Percentiles rank a stretch among this genome's conserved stretches.
phyloP scores from a whole-genome alignment of 1,140 invertebrate genomes.

The Ericerus pela region DNA sequence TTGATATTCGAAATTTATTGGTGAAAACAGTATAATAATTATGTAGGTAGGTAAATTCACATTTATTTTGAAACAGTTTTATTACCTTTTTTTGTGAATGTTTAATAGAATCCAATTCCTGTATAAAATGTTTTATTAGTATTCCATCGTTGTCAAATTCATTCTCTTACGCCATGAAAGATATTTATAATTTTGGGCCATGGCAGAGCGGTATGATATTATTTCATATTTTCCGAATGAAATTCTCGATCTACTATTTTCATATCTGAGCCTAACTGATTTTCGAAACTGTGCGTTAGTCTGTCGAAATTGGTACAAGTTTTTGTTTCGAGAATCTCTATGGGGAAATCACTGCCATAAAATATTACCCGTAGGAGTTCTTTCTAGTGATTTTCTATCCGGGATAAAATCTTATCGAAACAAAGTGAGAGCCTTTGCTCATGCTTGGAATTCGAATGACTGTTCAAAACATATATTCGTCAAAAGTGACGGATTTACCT shows the following conservation, averaged over 20 bases:
- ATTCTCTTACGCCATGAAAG: no score
- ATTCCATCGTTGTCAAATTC: no score
- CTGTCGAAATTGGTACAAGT: constrained; percentile 83
- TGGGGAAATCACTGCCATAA: constrained; percentile 83
- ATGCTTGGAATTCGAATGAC: constrained; percentile 95
- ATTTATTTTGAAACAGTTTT: no score
- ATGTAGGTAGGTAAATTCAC: no score
- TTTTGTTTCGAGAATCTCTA: constrained; percentile 85
- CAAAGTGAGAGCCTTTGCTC: constrained; percentile 84
- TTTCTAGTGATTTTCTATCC: constrained; percentile 81
- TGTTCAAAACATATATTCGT: constrained; percentile 94
- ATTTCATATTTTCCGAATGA: constrained; percentile 42
- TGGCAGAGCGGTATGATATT: background rate
- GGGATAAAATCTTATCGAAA: constrained; percentile 83
- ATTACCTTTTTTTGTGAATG: no score
- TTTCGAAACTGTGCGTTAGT: constrained; percentile 77
- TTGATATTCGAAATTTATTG: no score
- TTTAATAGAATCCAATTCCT: no score
- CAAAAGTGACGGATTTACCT: constrained; percentile 91
- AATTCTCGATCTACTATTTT: constrained; percentile 86
- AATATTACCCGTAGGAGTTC: constrained; percentile 74
- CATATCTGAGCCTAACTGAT: constrained; percentile 75
- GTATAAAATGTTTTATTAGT: no score
- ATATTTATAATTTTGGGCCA: no score
- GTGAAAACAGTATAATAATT: no score